Conservation (phyloP, 1,140 invertebrate species). For the Adoxophyes honmai region DNA sequence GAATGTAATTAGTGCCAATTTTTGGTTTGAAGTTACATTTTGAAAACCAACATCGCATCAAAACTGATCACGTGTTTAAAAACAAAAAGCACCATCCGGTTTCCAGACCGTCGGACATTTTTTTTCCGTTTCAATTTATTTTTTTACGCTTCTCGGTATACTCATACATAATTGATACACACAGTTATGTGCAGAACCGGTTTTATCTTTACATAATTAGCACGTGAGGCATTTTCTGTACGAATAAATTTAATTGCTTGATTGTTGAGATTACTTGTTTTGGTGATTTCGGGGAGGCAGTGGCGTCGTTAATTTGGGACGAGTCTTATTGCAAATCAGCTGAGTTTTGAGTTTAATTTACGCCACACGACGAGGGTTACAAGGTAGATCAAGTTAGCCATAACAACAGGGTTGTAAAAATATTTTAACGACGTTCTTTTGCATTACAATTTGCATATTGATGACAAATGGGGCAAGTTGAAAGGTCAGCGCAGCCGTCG, state of each 20-base stretch:
- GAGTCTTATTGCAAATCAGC: too few relatives aligned
- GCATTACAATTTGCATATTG: neutral
- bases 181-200: neutral
- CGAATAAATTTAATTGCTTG: neutral
- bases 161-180: neutral
- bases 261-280: neutral
- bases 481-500: conserved; percentile 3
- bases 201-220: neutral
- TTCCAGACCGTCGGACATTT: neutral
- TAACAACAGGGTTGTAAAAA: too few relatives aligned
- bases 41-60: too few relatives aligned
- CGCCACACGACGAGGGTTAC: too few relatives aligned
- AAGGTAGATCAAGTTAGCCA: too few relatives aligned
- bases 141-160: neutral
- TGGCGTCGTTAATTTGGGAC: too few relatives aligned
- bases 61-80: neutral
- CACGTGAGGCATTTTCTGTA: neutral
- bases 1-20: too few relatives aligned
- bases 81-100: conserved; percentile 5
- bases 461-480: neutral
- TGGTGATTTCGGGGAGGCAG: too few relatives aligned
- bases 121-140: neutral
- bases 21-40: too few relatives aligned
- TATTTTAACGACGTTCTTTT: neutral
- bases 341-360: too few relatives aligned